Evolutionary conservation across 1,140 invertebrate genomes (phyloP).

Genomic region (Zeugodacus cucurbitae): DNA sequence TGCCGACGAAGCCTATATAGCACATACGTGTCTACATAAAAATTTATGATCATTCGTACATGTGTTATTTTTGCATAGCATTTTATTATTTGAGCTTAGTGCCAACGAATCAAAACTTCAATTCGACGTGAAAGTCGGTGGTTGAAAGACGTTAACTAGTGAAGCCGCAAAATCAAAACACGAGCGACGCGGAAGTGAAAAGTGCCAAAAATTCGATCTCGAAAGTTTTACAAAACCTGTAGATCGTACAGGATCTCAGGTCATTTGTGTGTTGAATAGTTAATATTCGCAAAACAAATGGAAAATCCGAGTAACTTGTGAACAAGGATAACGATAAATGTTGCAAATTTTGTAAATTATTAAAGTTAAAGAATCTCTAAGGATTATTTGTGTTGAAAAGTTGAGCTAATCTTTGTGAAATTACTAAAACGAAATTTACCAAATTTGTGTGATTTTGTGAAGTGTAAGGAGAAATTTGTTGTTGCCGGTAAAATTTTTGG

Average conservation of each 20-base stretch:
- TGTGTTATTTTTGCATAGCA: background rate
- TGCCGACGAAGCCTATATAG: background rate
- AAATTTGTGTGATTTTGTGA: too few relatives aligned
- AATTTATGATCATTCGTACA: background rate
- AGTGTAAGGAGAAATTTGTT: too few relatives aligned
- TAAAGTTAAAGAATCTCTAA: too few relatives aligned
- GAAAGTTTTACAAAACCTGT: background rate
- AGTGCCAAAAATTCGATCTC: background rate
- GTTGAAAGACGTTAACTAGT: slow-evolving; percentile 39
- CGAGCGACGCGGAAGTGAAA: background rate
- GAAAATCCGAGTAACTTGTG: background rate
- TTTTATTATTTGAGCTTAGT: slow-evolving; percentile 31
- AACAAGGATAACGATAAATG: background rate
- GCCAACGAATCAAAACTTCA: slow-evolving; percentile 31
- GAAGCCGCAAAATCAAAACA: background rate
- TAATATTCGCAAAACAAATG: background rate
- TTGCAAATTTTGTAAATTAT: too few relatives aligned
- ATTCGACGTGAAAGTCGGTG: slow-evolving; percentile 34
- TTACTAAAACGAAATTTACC: too few relatives aligned
- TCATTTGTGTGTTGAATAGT: background rate
- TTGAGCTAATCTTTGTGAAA: too few relatives aligned
- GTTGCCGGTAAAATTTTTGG: too few relatives aligned
- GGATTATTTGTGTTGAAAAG: too few relatives aligned
- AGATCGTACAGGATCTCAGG: slow-evolving; percentile 13
- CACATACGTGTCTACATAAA: background rate